Conservation (phyloP, 2,797 vertebrate genomes). For the Tragopan temminckii region DNA sequence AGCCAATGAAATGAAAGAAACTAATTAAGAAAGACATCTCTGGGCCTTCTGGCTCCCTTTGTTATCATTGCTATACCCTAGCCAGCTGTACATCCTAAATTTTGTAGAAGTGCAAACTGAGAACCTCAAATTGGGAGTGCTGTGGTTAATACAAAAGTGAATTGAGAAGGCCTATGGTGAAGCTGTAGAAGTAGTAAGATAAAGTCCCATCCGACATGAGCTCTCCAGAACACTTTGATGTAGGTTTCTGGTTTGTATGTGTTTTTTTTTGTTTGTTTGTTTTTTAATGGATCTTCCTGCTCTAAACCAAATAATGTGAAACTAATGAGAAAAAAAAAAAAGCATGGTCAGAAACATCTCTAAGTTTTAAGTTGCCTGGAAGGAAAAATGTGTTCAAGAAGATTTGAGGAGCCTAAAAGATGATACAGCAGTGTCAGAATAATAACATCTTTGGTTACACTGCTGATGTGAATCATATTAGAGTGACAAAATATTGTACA, state of each 20-base stretch:
- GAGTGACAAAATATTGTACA: not conserved
- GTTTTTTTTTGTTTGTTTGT: not conserved
- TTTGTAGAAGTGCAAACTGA: not conserved
- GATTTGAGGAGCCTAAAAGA: not conserved
- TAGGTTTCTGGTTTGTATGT: too few species aligned
- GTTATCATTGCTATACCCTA: not conserved
- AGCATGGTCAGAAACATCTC: not conserved
- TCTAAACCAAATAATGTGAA: fast-evolving
- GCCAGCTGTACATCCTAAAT: not conserved
- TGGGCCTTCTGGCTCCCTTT: not conserved
- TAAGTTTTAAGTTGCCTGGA: not conserved
- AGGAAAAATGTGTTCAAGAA: not conserved
- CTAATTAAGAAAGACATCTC: not conserved
- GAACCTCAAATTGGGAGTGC: not conserved
- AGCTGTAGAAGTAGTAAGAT: not conserved
- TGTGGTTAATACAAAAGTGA: not conserved
- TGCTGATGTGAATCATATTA: not conserved
- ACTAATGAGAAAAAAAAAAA: not conserved
- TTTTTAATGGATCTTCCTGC: not conserved
- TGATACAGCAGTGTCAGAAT: not conserved
- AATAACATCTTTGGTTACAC: not conserved
- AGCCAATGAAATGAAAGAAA: not conserved
- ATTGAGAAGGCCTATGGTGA: not conserved
- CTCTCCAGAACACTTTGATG: not conserved
- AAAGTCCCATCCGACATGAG: fast-evolving